A percentile compares a stretch with the other conserved stretches of the same genome.
These are phyloP conservation scores for Connochaetes taurinus DNA, from an alignment of 2,113 vertebrate genomes.

Conservation along the genomic window DNA sequence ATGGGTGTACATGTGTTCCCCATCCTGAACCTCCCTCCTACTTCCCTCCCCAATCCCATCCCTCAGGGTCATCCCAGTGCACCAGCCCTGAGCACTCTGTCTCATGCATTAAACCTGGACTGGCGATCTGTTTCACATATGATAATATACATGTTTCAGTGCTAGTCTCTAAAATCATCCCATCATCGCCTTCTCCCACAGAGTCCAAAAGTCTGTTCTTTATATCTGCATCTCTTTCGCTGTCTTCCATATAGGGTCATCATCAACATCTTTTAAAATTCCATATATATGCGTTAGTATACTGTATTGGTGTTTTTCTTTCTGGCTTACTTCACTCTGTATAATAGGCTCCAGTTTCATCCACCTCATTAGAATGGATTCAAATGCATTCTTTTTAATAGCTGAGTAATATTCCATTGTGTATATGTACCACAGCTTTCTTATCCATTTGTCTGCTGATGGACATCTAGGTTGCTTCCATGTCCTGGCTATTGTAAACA, in stretches of 20 bases:
- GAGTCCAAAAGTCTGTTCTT: background rate
- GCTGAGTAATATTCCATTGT: background rate
- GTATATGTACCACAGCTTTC: background rate
- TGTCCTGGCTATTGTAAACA: background rate
- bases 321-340: background rate
- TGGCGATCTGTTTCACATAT: background rate
- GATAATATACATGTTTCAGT: background rate
- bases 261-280: background rate
- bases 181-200: background rate
- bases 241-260: background rate
- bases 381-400: background rate
- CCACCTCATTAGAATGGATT: background rate
- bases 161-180: background rate
- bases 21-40: background rate
- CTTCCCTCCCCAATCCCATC: background rate
- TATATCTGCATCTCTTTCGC: background rate
- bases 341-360: background rate
- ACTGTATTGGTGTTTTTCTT: background rate
- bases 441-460: background rate
- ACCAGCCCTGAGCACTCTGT: background rate
- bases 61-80: background rate
- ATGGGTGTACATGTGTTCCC: background rate
- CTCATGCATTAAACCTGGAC: background rate
- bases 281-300: background rate
- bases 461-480: background rate